A percentile compares a stretch with the other conserved stretches of the same genome.
These are phyloP conservation scores for Palythoa caribaeorum DNA, from an alignment of 92 coral and sea anemone species.

Conservation along the genomic window DNA sequence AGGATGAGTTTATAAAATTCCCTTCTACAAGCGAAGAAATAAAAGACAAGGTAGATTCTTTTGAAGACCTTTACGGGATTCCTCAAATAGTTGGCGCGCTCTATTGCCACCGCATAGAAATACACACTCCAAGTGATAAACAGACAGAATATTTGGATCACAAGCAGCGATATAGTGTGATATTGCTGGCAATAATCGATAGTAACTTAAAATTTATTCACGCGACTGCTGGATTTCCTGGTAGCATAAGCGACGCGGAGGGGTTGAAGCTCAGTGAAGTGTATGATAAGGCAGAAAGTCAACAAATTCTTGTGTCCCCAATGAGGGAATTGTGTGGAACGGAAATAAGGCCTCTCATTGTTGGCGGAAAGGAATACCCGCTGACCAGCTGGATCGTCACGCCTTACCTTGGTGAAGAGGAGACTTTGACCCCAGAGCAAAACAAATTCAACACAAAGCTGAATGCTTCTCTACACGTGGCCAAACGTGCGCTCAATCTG, in stretches of 20 bases:
- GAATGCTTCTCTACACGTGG: neutral
- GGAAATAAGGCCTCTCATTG: constrained; percentile 9
- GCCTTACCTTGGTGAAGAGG: neutral
- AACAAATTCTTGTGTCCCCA: neutral
- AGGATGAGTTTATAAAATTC: constrained; percentile 55
- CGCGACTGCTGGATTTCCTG: constrained; percentile 58
- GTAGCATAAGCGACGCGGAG: constrained; percentile 58
- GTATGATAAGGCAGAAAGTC: constrained; percentile 3
- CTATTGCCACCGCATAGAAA: constrained; percentile 53
- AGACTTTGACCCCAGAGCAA: neutral
- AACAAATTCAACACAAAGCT: constrained; percentile 26
- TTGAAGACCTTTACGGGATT: constrained; percentile 59
- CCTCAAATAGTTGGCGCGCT: constrained; percentile 64
- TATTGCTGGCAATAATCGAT: constrained; percentile 53
- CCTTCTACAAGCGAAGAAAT: constrained; percentile 57
- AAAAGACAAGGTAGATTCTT: constrained; percentile 44
- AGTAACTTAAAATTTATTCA: constrained; percentile 58
- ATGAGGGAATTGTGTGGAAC: neutral
- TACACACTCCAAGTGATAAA: constrained; percentile 52
- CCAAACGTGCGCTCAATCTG: constrained; percentile 11
- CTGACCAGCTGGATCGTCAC: constrained; percentile 15
- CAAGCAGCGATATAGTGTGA: constrained; percentile 55
- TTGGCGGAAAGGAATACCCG: constrained; percentile 5
- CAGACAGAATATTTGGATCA: constrained; percentile 59
- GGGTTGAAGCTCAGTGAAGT: constrained; percentile 48